A percentile compares a stretch with the other conserved stretches of the same genome.
These are phyloP conservation scores for Drosophila mauritiana DNA, from an alignment of 1,140 invertebrate genomes.

Conservation along the genomic window DNA sequence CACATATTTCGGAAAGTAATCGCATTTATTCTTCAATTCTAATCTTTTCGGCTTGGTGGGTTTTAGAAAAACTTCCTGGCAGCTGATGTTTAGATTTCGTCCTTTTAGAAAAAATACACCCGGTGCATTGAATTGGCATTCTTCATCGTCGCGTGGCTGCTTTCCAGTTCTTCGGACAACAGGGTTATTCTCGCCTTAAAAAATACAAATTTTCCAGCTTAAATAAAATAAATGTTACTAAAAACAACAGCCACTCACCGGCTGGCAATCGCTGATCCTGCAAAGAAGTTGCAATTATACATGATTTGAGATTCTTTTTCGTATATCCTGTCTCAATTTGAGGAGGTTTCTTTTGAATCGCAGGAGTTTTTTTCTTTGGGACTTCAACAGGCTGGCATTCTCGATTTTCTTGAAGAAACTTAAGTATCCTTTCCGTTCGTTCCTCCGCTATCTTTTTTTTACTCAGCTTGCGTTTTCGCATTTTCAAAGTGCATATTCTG, in stretches of 20 bases:
- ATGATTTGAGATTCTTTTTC: slow-evolving; percentile 3
- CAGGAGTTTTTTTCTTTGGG: neutral
- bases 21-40: slow-evolving; percentile 54
- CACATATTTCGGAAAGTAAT: slow-evolving; percentile 50
- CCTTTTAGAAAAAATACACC: slow-evolving; percentile 47
- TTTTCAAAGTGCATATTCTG: neutral
- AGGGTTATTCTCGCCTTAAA: slow-evolving; percentile 14
- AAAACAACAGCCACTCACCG: neutral
- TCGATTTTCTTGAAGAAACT: slow-evolving; percentile 23
- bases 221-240: no score
- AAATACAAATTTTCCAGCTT: neutral
- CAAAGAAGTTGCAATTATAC: neutral
- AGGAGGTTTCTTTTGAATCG: neutral
- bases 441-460: slow-evolving; percentile 1
- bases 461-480: neutral
- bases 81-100: slow-evolving; percentile 4
- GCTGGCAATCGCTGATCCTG: neutral
- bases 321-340: no score
- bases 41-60: slow-evolving; percentile 21
- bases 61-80: slow-evolving; percentile 49
- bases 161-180: slow-evolving; percentile 23
- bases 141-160: slow-evolving; percentile 57
- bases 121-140: slow-evolving; percentile 55
- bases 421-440: slow-evolving; percentile 15
- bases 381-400: neutral